Evolutionary conservation across 2,113 vertebrate genomes (phyloP).

Genomic region (Perca fluviatilis): DNA sequence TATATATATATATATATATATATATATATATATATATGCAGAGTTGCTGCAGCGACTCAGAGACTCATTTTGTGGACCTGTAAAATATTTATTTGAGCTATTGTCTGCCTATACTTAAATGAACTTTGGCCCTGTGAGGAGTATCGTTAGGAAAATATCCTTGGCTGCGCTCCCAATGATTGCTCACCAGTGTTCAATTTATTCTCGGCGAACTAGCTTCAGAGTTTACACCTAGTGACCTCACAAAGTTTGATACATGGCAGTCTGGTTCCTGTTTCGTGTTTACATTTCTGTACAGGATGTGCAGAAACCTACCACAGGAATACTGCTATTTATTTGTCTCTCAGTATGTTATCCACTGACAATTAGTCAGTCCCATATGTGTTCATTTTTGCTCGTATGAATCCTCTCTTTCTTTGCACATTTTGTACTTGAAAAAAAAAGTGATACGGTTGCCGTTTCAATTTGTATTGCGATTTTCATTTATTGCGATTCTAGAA

Average conservation of each 20-base stretch:
- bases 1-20: too few relatives aligned
- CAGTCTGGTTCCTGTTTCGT: slow-evolving; percentile 49
- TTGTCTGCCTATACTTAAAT: not conserved
- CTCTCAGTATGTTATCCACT: not conserved
- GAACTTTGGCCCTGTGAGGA: not conserved
- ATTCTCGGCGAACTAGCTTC: slow-evolving; percentile 7
- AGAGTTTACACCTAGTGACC: slow-evolving; percentile 56
- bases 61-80: slow-evolving; percentile 1
- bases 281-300: slow-evolving; percentile 17
- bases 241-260: slow-evolving; percentile 12
- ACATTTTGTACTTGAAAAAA: not conserved
- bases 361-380: not conserved
- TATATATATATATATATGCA: too few relatives aligned
- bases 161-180: slow-evolving; percentile 25
- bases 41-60: not conserved
- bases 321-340: not conserved
- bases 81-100: slow-evolving; percentile 33
- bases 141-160: slow-evolving; percentile 19
- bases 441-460: not conserved
- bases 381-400: not conserved
- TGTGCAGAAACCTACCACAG: slow-evolving; percentile 8
- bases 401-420: not conserved
- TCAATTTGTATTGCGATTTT: too few relatives aligned
- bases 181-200: slow-evolving; percentile 35
- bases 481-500: too few relatives aligned